A percentile compares a stretch with the other conserved stretches of the same genome.
Evolutionary conservation across 1,140 invertebrate genomes (phyloP).

Genomic region (Adoxophyes honmai): DNA sequence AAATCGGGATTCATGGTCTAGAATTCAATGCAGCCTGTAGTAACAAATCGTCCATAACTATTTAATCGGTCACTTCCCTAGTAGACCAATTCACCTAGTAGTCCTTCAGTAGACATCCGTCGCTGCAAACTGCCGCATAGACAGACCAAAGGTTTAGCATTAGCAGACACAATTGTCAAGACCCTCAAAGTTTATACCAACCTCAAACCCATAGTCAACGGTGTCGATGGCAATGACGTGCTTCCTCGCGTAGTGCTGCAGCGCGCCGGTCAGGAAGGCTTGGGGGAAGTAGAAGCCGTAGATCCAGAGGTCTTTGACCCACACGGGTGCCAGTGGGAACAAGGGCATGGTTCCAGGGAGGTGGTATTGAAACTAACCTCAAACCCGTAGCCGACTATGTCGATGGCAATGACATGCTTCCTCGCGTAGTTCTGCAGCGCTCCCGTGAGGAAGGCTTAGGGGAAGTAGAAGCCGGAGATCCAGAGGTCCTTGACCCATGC

Average conservation of each 20-base stretch:
- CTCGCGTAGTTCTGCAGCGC: conserved; percentile 90
- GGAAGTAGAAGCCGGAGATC: conserved; percentile 93
- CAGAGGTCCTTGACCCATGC: conserved; percentile 84
- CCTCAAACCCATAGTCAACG: conserved; percentile 85
- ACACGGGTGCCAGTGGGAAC: conserved; percentile 81
- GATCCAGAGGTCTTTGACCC: conserved; percentile 88
- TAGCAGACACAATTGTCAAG: too few relatives aligned
- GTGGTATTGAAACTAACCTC: conserved; percentile 80
- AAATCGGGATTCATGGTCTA: too few relatives aligned
- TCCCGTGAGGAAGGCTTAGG: conserved; percentile 90
- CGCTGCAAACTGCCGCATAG: too few relatives aligned
- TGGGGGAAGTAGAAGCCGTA: conserved; percentile 93
- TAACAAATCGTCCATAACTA: too few relatives aligned
- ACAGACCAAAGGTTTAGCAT: too few relatives aligned
- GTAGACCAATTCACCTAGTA: too few relatives aligned
- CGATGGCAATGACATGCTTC: conserved; percentile 86
- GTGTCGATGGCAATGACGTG: conserved; percentile 87
- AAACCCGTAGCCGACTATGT: conserved; percentile 85
- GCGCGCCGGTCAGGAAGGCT: conserved; percentile 88
- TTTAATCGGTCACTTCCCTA: too few relatives aligned
- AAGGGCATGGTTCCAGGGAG: too few relatives aligned
- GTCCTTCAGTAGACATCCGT: too few relatives aligned
- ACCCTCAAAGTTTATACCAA: conserved; percentile 46
- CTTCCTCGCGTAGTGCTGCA: conserved; percentile 90
- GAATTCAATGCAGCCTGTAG: too few relatives aligned